Conservation (phyloP, 2,888 invertebrate species). For the Synergus gifuensis region DNA sequence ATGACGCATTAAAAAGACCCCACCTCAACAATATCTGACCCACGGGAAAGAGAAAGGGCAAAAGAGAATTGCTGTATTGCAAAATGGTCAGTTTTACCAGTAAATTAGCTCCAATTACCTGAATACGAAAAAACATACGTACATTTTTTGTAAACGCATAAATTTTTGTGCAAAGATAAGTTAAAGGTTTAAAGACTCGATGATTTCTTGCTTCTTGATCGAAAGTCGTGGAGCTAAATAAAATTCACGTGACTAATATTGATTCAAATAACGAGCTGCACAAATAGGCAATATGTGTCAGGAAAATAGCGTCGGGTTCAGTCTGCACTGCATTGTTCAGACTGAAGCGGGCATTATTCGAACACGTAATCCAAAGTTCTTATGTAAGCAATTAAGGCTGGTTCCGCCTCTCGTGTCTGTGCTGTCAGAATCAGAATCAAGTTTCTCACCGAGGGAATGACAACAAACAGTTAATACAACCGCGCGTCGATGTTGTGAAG, state of each 20-base stretch:
- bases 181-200: neutral
- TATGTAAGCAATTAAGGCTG: constrained; percentile 27
- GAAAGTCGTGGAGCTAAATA: neutral
- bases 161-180: too few relatives aligned
- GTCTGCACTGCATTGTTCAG: neutral
- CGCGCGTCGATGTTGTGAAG: constrained; percentile 12
- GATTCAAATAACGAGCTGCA: neutral
- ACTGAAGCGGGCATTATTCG: neutral
- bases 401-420: constrained; percentile 11
- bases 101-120: constrained; percentile 24
- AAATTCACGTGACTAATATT: neutral
- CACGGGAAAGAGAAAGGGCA: constrained; percentile 18
- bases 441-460: constrained; percentile 14
- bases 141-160: neutral
- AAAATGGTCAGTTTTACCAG: constrained; percentile 27
- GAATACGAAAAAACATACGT: constrained; percentile 5
- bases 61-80: neutral
- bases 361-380: neutral
- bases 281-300: neutral
- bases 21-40: constrained; percentile 38
- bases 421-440: constrained; percentile 35
- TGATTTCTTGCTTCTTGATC: neutral
- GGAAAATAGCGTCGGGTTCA: neutral
- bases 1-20: constrained; percentile 58
- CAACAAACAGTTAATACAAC: neutral